phyloP scores from a whole-genome alignment of 2,888 invertebrate genomes.

The Drosophila kanekoi region DNA sequence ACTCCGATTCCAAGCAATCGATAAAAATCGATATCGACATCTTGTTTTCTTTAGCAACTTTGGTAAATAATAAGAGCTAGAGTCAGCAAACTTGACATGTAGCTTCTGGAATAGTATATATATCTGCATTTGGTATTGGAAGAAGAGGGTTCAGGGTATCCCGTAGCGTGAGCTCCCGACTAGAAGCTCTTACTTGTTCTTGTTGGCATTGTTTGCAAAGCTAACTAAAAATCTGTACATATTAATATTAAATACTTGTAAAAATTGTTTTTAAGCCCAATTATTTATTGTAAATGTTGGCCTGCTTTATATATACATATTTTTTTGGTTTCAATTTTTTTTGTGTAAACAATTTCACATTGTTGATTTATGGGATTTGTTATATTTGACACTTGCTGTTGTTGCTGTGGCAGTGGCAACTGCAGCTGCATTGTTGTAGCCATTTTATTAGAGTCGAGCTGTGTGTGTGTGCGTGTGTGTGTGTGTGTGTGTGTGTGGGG shows the following conservation, averaged over 20 bases:
- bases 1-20: too few relatives aligned
- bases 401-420: conserved; percentile 39
- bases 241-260: conserved; percentile 6
- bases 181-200: too few relatives aligned
- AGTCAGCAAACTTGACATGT: too few relatives aligned
- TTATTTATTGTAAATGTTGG: conserved; percentile 40
- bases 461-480: conserved; percentile 24
- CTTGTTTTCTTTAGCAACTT: too few relatives aligned
- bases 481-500: conserved; percentile 20
- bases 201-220: background rate
- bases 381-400: conserved; percentile 73
- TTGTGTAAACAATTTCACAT: conserved; percentile 53
- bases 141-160: too few relatives aligned
- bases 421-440: conserved; percentile 22
- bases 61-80: too few relatives aligned
- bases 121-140: too few relatives aligned
- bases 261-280: conserved; percentile 12
- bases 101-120: too few relatives aligned
- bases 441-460: conserved; percentile 35
- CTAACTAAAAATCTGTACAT: conserved; percentile 1
- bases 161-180: too few relatives aligned
- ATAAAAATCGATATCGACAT: too few relatives aligned
- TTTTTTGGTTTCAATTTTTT: conserved; percentile 20
- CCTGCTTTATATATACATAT: conserved; percentile 25
- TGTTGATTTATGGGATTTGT: conserved; percentile 83